phyloP scores from a whole-genome alignment of 2,888 invertebrate species.

The Ichneumon xanthorius region DNA sequence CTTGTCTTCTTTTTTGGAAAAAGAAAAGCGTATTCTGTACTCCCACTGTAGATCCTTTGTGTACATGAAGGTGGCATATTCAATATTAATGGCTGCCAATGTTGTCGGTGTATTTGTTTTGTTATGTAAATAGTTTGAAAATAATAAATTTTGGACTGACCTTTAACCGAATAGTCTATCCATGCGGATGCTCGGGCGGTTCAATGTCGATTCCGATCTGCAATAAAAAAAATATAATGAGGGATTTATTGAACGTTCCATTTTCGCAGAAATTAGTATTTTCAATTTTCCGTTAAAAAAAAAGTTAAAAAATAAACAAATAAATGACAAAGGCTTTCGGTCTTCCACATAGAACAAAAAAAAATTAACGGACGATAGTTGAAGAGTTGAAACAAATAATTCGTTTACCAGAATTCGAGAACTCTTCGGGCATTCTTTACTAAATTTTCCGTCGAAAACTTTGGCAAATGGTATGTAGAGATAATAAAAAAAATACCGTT shows the following conservation, averaged over 20 bases:
- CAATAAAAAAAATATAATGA: slow-evolving; percentile 8
- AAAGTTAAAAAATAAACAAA: no score
- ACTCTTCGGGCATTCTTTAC: neutral
- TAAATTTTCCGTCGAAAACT: neutral
- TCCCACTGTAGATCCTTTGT: neutral
- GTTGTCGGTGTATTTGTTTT: neutral
- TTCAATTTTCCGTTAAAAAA: neutral
- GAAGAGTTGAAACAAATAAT: neutral
- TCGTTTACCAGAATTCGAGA: neutral
- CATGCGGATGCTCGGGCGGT: slow-evolving; percentile 6
- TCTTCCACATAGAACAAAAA: neutral
- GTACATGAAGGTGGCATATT: slow-evolving; percentile 28
- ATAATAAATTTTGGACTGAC: slow-evolving; percentile 11
- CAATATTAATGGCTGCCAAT: slow-evolving; percentile 35
- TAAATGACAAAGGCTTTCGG: no score
- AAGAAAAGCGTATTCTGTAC: neutral
- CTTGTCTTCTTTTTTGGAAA: neutral
- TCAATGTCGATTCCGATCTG: slow-evolving; percentile 18
- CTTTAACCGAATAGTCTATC: slow-evolving; percentile 28
- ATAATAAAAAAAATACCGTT: neutral
- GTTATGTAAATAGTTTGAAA: neutral
- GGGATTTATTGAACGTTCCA: neutral
- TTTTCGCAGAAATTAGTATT: neutral
- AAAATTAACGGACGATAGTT: neutral
- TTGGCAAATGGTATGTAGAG: neutral